Evolutionary conservation across 2,113 vertebrate genomes (phyloP).

Genomic region (Dromaius novaehollandiae): DNA sequence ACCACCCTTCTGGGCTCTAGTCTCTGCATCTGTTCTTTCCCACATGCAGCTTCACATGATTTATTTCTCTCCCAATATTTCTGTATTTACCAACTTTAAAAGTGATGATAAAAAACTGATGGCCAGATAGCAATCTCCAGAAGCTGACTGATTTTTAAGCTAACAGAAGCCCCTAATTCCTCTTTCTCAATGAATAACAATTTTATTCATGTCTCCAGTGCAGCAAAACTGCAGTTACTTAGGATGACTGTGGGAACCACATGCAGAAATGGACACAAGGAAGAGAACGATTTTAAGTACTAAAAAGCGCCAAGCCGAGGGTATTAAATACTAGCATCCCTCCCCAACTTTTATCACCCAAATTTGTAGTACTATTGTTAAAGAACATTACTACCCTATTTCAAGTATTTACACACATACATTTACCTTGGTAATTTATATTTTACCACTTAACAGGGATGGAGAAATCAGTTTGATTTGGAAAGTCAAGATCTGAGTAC

Average conservation of each 20-base stretch:
- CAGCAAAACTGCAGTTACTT: background rate
- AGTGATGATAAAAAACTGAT: background rate
- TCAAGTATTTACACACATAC: slow-evolving; percentile 35
- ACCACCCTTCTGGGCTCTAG: background rate
- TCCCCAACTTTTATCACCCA: background rate
- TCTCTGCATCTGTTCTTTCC: background rate
- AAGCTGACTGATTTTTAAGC: background rate
- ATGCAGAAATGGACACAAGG: background rate
- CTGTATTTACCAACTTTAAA: background rate
- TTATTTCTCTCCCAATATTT: background rate
- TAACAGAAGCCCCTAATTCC: background rate
- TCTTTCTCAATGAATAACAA: background rate
- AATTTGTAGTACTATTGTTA: background rate
- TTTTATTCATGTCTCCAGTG: background rate
- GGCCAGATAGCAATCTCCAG: background rate
- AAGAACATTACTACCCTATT: background rate
- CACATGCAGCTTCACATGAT: background rate
- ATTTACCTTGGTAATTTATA: background rate
- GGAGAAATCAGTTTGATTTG: background rate
- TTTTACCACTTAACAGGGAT: background rate
- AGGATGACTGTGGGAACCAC: background rate
- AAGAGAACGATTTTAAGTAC: background rate
- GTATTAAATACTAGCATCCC: no score
- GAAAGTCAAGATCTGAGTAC: background rate
- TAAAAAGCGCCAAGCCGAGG: background rate